Conservation (phyloP, 2,888 invertebrate genomes). For the Phortica magna region DNA sequence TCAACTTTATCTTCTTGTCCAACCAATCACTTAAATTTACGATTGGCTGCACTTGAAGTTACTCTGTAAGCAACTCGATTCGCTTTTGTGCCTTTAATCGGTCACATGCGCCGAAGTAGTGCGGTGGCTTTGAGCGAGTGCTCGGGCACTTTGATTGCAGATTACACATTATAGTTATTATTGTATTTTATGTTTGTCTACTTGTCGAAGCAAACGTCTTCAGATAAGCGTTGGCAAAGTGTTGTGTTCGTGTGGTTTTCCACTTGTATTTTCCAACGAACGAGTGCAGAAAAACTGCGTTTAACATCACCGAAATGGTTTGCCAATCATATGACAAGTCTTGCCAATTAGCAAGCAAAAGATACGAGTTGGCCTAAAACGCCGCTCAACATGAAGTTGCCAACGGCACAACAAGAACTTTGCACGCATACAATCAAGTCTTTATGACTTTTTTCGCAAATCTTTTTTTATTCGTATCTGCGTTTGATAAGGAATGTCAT, state of each 20-base stretch:
- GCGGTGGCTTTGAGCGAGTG: not conserved
- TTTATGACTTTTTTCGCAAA: not conserved
- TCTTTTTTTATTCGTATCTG: not conserved
- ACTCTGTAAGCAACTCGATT: too few relatives aligned
- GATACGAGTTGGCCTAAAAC: not conserved
- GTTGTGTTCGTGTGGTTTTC: not conserved
- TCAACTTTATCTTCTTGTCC: too few relatives aligned
- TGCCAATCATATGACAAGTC: not conserved
- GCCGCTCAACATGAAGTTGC: not conserved
- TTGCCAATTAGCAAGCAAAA: not conserved
- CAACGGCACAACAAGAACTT: not conserved
- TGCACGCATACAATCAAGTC: not conserved
- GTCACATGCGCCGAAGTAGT: too few relatives aligned
- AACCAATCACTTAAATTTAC: too few relatives aligned
- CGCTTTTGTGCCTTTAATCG: too few relatives aligned
- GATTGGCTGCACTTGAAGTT: too few relatives aligned
- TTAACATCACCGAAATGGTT: too few relatives aligned
- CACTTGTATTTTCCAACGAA: not conserved
- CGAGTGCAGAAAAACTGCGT: not conserved
- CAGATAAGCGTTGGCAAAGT: not conserved
- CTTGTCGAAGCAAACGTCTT: not conserved
- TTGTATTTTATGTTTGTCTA: conserved; percentile 5
- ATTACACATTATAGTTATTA: not conserved
- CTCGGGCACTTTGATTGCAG: not conserved
- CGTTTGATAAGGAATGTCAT: not conserved